Evolutionary conservation across 2,113 vertebrate genomes (phyloP), one percentile per base, ranked within the genome.

Genomic region (Tragelaphus buxtoni): DNA sequence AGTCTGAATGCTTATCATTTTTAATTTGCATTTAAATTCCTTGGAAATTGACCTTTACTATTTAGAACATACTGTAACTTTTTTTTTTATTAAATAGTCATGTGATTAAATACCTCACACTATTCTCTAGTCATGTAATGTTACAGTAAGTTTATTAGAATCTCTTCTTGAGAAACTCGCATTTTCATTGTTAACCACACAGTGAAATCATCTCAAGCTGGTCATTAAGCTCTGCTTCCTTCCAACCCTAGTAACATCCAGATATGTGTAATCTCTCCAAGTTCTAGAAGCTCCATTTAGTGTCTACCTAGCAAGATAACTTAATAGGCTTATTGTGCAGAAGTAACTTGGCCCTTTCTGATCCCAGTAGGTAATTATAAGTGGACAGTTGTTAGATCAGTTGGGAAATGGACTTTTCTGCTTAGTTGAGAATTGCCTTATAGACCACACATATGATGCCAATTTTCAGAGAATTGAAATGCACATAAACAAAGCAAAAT

Each of bases 401-500:
- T 80, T 96, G 58, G 28, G 82, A 63, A 94, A 96, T 87, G n/a
- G 26, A 72, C 60, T 88, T 63, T 89, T 91, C 63, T 88, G 55
- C 58, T 82, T 83, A 35, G 26, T 94, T n/a, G 26, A 86, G 58
- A 90, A 56, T 93, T 91, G 74, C 74, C 32, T 72, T 81, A 56
- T 95, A 91, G 56, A 96, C 86, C 81, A 88, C 53, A 84, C 35
- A 93, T 80, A 60, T 79, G 58, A 91, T 91, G 83, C 35, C 65
- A 96, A 79, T 94, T 90, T 95, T 91, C 80, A 77, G 74, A 96
- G 63, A 91, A 93, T 63, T 83, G 87, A 69, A 87, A 90, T 97
- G 20, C 28, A 90, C 65, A 93, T 69, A 84, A 97, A 93, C 93
- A 91, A 96, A 96, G 82, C 42, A 97, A 96, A 97, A 88, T 87